phyloP scores from a whole-genome alignment of 2,888 invertebrate genomes.

The Neria commutata region DNA sequence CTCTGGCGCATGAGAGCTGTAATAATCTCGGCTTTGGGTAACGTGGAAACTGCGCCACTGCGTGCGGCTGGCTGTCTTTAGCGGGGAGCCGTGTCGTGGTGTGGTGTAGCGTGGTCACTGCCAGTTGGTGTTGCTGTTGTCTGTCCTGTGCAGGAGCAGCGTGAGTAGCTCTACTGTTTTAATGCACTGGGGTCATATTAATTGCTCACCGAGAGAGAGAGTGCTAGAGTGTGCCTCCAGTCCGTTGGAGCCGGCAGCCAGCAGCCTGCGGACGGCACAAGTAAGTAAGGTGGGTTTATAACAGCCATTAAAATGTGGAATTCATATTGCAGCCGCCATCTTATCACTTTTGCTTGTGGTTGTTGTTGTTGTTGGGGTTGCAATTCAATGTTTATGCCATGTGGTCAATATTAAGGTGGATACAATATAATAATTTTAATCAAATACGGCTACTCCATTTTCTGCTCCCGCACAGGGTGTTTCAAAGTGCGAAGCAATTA shows the following conservation, averaged over 20 bases:
- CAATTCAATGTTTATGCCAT: slow-evolving; percentile 1
- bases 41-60: not conserved
- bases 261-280: too few species aligned
- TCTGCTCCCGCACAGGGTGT: too few species aligned
- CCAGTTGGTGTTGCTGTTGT: slow-evolving; percentile 5
- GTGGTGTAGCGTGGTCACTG: not conserved
- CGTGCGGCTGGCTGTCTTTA: slow-evolving; percentile 4
- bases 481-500: too few species aligned
- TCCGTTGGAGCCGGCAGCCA: too few species aligned
- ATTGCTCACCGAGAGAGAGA: slow-evolving; percentile 21
- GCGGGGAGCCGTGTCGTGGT: slow-evolving; percentile 1
- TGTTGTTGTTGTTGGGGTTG: slow-evolving; percentile 1
- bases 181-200: slow-evolving; percentile 25
- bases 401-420: slow-evolving; percentile 19
- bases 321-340: slow-evolving; percentile 27
- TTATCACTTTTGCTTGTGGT: not conserved
- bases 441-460: slow-evolving; percentile 19
- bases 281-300: slow-evolving; percentile 23
- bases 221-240: too few species aligned
- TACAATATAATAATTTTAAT: slow-evolving; percentile 14
- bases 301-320: slow-evolving; percentile 28
- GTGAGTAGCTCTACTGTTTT: slow-evolving; percentile 34
- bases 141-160: slow-evolving; percentile 31
- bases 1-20: not conserved
- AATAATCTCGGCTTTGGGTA: slow-evolving; percentile 8